Evolutionary conservation across 2,888 invertebrate species (phyloP).

Genomic region (Phymatocera aterrima): DNA sequence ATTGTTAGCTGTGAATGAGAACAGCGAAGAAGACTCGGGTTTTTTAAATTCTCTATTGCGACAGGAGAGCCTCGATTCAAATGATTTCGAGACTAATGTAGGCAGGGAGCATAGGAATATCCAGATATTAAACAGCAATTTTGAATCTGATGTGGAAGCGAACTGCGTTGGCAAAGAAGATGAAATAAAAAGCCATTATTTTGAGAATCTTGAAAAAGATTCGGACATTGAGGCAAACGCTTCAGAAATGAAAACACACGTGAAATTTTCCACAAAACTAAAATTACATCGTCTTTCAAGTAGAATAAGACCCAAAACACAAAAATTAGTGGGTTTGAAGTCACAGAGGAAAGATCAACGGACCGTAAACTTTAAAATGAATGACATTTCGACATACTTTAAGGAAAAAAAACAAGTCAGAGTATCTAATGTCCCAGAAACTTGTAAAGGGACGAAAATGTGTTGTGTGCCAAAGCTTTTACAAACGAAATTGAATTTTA

Average conservation of each 20-base stretch:
- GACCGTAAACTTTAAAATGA: not conserved
- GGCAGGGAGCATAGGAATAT: no score
- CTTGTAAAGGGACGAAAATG: not conserved
- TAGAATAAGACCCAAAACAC: not conserved
- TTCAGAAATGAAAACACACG: no score
- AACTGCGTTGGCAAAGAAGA: not conserved
- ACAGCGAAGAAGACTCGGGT: not conserved
- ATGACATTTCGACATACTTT: conserved; percentile 6
- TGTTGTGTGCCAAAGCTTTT: not conserved
- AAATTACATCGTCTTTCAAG: not conserved
- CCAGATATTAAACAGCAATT: no score
- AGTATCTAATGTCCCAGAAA: not conserved
- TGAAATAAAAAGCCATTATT: conserved; percentile 15
- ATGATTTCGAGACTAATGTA: not conserved
- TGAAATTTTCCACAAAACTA: not conserved
- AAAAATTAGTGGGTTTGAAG: not conserved
- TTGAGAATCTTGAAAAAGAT: not conserved
- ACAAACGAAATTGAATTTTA: conserved; percentile 16
- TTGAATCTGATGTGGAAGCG: not conserved
- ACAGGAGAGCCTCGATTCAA: conserved; percentile 15
- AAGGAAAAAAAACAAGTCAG: conserved; percentile 4
- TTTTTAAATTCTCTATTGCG: not conserved
- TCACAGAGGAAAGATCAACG: not conserved
- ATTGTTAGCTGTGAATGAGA: not conserved
- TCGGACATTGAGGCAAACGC: not conserved